Conservation (phyloP, 2,888 invertebrate genomes). For the Drosophila kanekoi region DNA sequence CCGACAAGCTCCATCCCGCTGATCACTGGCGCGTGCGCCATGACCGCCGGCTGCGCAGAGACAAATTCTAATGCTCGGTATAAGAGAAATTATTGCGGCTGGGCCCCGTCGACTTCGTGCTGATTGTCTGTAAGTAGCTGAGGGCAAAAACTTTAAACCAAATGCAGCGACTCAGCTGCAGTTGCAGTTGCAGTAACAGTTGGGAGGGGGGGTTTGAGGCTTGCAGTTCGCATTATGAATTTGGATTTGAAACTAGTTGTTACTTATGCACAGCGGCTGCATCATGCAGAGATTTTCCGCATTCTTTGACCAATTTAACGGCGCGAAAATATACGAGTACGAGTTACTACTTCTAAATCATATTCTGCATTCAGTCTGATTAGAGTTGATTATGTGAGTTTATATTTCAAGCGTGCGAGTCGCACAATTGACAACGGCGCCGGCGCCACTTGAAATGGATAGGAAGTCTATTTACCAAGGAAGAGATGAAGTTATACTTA, state of each 20-base stretch:
- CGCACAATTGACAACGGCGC: conserved; percentile 62
- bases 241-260: conserved; percentile 58
- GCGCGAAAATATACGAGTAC: conserved; percentile 72
- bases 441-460: conserved; percentile 35
- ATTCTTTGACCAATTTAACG: conserved; percentile 80
- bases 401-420: conserved; percentile 45
- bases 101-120: conserved; percentile 56
- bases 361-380: conserved; percentile 45
- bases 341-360: conserved; percentile 21
- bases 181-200: conserved; percentile 25
- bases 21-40: conserved; percentile 74
- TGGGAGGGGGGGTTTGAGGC: conserved; percentile 1
- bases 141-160: conserved; percentile 67
- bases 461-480: not conserved
- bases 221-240: conserved; percentile 42
- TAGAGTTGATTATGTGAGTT: conserved; percentile 68
- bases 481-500: not conserved
- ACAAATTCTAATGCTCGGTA: conserved; percentile 76
- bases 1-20: conserved; percentile 3
- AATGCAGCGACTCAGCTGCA: conserved; percentile 20
- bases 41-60: conserved; percentile 61
- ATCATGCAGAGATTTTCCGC: conserved; percentile 75
- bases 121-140: conserved; percentile 80
- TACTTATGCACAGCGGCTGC: conserved; percentile 27
- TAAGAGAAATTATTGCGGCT: conserved; percentile 57